Evolutionary conservation across 1,140 invertebrate genomes (phyloP).

Genomic region (Anastrepha ludens): DNA sequence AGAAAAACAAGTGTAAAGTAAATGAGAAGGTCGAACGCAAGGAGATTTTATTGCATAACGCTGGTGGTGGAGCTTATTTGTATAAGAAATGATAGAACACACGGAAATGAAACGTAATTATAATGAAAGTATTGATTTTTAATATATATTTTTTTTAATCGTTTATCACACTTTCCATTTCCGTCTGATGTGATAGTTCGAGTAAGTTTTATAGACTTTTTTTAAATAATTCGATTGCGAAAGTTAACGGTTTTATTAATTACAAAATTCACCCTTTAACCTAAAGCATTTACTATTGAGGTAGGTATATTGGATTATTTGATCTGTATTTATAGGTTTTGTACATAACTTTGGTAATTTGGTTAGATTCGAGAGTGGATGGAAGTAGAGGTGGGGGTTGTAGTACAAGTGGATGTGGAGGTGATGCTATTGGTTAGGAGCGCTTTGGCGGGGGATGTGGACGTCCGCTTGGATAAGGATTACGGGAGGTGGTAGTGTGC

Average conservation of each 20-base stretch:
- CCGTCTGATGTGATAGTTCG: not conserved
- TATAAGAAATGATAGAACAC: constrained; percentile 12
- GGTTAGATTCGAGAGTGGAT: not conserved
- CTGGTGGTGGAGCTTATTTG: constrained; percentile 1
- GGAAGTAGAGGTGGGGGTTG: not conserved
- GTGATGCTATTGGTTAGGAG: not conserved
- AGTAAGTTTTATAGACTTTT: no score
- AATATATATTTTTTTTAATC: constrained; percentile 12
- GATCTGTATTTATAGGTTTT: not conserved
- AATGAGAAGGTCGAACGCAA: constrained; percentile 17
- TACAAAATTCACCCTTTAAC: constrained; percentile 60
- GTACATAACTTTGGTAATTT: constrained; percentile 24
- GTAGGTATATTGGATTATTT: constrained; percentile 16
- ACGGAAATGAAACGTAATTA: constrained; percentile 5
- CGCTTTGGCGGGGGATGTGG: not conserved
- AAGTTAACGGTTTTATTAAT: constrained; percentile 51
- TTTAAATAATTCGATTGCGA: not conserved
- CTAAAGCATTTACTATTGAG: constrained; percentile 54
- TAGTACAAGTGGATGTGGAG: not conserved
- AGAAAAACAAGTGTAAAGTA: not conserved
- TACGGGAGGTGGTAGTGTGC: not conserved
- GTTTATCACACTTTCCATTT: not conserved
- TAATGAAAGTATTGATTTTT: not conserved
- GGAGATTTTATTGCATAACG: not conserved
- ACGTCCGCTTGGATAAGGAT: not conserved